Evolutionary conservation across 37 sponge, comb jelly and placozoan genomes (phyloP).

Genomic region (Tethya wilhelma): DNA sequence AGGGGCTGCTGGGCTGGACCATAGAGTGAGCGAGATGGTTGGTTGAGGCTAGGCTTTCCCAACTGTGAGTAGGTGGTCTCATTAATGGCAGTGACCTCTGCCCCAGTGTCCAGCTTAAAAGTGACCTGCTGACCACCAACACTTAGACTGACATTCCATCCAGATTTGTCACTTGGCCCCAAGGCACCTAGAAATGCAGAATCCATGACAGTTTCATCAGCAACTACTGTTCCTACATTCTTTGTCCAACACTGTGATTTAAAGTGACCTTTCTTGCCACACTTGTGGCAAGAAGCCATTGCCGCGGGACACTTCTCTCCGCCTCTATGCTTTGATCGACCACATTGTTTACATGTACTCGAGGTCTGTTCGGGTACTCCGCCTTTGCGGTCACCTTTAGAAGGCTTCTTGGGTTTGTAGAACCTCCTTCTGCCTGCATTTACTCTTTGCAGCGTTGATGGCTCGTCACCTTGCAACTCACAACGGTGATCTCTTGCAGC

Average conservation of each 20-base stretch:
- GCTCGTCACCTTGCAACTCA: no score
- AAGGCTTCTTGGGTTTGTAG: no score
- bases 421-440: no score
- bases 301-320: constrained; percentile 39
- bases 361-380: no score
- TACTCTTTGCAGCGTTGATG: no score
- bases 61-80: background rate
- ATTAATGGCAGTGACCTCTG: background rate
- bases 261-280: constrained; percentile 10
- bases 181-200: background rate
- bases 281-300: constrained; percentile 36
- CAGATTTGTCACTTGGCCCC: background rate
- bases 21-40: constrained; percentile 33
- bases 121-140: background rate
- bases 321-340: background rate
- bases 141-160: background rate
- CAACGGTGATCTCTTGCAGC: constrained; percentile 35
- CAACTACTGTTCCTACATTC: background rate
- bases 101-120: background rate
- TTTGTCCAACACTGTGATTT: background rate
- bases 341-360: no score
- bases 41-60: background rate
- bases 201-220: background rate
- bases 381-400: background rate
- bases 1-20: constrained; percentile 41